Percentiles rank a stretch among this genome's conserved stretches.
Evolutionary conservation across 1,140 invertebrate genomes (phyloP).

Genomic region (Diuraphis noxia): DNA sequence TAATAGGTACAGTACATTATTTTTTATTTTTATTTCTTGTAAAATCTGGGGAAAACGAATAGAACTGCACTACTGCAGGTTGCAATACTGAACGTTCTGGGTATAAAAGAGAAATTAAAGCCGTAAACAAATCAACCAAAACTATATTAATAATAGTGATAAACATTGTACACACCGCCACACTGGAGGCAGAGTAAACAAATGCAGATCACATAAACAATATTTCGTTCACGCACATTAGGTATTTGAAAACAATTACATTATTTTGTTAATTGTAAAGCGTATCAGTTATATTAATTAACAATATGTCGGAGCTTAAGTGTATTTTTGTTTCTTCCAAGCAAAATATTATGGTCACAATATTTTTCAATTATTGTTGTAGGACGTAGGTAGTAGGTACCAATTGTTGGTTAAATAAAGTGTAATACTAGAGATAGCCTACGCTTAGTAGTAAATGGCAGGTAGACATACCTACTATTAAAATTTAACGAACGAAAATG

Average conservation of each 20-base stretch:
- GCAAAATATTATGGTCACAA: background rate
- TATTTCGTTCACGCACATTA: background rate
- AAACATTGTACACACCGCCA: background rate
- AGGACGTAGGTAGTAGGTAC: no score
- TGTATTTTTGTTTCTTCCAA: background rate
- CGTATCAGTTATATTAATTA: background rate
- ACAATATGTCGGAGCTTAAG: background rate
- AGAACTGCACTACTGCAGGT: background rate
- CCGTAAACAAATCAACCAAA: slow-evolving; percentile 34
- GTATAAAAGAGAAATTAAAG: slow-evolving; percentile 43
- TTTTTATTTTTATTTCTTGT: background rate
- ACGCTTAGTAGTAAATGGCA: background rate
- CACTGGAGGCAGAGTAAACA: background rate
- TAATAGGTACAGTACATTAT: background rate
- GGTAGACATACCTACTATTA: background rate
- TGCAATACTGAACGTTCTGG: slow-evolving; percentile 20
- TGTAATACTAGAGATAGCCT: background rate
- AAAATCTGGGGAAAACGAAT: slow-evolving; percentile 27
- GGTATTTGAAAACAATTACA: background rate
- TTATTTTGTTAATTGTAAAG: background rate
- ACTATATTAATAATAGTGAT: slow-evolving; percentile 20
- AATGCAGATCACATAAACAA: background rate
- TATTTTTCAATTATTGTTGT: background rate
- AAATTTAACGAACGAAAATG: background rate
- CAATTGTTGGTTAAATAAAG: background rate